Percentiles rank a stretch among this genome's conserved stretches.
phyloP scores from a whole-genome alignment of 1,140 invertebrate species.

The Goniozus legneri region DNA sequence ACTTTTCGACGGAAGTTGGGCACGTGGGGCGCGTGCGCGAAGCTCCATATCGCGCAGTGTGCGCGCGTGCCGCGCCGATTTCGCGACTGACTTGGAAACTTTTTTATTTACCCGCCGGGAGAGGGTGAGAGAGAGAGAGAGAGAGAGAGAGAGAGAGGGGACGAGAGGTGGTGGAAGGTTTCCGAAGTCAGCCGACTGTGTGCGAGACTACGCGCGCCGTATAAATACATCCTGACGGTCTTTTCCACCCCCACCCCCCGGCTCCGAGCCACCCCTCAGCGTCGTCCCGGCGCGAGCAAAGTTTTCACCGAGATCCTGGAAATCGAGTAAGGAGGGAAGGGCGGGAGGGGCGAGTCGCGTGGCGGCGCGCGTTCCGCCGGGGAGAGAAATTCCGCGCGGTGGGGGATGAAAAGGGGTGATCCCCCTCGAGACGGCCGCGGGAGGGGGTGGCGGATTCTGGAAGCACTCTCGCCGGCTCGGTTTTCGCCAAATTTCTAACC shows the following conservation, averaged over 20 bases:
- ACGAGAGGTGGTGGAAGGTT: not conserved
- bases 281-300: constrained; percentile 32
- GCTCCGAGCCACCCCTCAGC: constrained; percentile 24
- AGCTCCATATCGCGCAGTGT: not conserved
- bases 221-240: no score
- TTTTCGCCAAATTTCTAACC: constrained; percentile 31
- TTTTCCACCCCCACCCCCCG: constrained; percentile 16
- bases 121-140: not conserved
- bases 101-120: no score
- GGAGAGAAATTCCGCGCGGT: no score
- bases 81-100: no score
- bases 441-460: constrained; percentile 13
- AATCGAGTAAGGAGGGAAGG: constrained; percentile 17
- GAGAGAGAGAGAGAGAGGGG: not conserved
- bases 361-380: no score
- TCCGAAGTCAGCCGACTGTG: constrained; percentile 19
- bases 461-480: constrained; percentile 12
- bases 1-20: not conserved
- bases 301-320: constrained; percentile 36
- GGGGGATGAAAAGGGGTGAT: no score
- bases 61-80: not conserved
- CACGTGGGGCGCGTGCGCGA: not conserved
- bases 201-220: constrained; percentile 25
- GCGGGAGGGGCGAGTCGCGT: constrained; percentile 8
- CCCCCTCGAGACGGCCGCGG: not conserved